phyloP scores from a whole-genome alignment of 2,113 vertebrate genomes.

The Tachycineta bicolor region DNA sequence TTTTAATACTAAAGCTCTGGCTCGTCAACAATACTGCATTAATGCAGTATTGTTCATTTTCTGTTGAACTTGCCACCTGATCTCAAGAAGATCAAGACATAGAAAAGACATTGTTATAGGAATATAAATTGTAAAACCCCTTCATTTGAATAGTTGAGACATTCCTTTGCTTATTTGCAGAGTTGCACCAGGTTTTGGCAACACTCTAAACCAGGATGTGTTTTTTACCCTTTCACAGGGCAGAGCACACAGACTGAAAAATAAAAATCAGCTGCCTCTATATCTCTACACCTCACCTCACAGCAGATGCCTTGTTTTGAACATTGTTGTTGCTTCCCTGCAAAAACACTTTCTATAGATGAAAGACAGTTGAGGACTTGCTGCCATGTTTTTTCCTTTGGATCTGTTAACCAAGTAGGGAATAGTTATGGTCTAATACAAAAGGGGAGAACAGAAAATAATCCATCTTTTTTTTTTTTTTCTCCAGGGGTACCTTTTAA shows the following conservation, averaged over 20 bases:
- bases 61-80: not conserved
- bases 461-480: not conserved
- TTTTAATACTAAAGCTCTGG: not conserved
- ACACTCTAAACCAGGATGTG: accelerated
- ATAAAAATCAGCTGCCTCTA: accelerated
- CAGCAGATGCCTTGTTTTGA: not conserved
- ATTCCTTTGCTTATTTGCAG: not conserved
- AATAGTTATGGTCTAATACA: not conserved
- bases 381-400: not conserved
- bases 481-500: not conserved
- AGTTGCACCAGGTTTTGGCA: not conserved
- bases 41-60: not conserved
- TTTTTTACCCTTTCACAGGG: not conserved
- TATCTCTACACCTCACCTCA: not conserved
- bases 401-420: not conserved
- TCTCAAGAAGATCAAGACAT: not conserved
- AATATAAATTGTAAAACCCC: not conserved
- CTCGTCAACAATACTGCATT: not conserved
- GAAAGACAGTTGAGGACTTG: not conserved
- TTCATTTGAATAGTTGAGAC: not conserved
- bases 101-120: not conserved
- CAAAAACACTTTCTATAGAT: not conserved
- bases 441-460: not conserved
- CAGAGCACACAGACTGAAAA: not conserved
- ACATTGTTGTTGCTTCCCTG: not conserved